A percentile compares a stretch with the other conserved stretches of the same genome.
Evolutionary conservation across 2,113 vertebrate genomes (phyloP).

Genomic region (Mirza zaza): DNA sequence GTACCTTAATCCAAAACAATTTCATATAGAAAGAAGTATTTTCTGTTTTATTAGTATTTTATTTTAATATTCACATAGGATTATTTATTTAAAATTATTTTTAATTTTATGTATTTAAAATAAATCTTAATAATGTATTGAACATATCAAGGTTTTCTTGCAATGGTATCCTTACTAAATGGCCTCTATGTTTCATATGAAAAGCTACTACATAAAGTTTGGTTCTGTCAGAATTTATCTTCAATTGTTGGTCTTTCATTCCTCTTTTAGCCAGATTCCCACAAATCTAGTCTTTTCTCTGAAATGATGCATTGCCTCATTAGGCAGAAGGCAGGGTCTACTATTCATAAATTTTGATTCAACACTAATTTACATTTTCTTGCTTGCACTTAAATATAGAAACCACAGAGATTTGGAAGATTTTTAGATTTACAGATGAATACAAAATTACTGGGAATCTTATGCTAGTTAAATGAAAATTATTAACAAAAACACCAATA

Average conservation of each 20-base stretch:
- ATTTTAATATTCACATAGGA: not conserved
- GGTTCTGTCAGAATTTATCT: not conserved
- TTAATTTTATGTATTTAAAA: not conserved
- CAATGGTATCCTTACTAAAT: not conserved
- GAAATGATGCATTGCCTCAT: constrained; percentile 1
- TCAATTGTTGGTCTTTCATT: not conserved
- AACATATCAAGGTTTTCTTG: not conserved
- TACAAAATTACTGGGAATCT: not conserved
- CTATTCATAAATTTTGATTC: constrained; percentile 8
- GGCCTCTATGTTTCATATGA: not conserved
- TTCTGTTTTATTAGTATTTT: not conserved
- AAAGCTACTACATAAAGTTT: not conserved
- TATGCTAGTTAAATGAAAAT: not conserved
- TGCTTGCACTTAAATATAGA: not conserved
- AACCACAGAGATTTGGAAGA: not conserved
- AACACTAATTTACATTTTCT: constrained; percentile 1
- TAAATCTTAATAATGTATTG: not conserved
- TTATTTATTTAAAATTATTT: not conserved
- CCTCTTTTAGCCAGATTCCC: not conserved
- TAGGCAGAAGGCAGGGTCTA: not conserved
- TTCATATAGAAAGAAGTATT: not conserved
- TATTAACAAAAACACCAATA: not conserved
- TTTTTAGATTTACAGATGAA: not conserved
- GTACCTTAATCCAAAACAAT: not conserved
- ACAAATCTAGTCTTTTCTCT: not conserved